A percentile compares a stretch with the other conserved stretches of the same genome.
These are phyloP conservation scores for Sebastes melanostomus DNA, from an alignment of 2,797 vertebrate species.

Conservation along the genomic window DNA sequence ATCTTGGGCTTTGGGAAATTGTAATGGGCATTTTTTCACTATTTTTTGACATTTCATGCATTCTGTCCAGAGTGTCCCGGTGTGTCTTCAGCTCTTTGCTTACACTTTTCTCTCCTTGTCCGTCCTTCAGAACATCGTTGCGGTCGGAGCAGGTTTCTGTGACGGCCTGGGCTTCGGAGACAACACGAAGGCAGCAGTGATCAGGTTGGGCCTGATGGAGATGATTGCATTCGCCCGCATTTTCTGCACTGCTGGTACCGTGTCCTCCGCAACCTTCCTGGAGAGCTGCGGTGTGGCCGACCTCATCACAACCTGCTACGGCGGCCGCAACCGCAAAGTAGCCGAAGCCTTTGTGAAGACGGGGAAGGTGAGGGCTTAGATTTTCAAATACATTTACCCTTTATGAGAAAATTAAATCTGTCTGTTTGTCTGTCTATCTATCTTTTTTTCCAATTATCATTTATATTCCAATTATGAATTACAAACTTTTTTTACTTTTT, in stretches of 20 bases:
- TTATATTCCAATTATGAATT: not conserved
- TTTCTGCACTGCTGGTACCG: constrained; percentile 87
- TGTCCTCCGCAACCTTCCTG: constrained; percentile 89
- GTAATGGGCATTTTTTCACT: not conserved
- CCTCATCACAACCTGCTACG: constrained; percentile 97
- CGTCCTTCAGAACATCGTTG: constrained; percentile 89
- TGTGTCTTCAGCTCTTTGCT: not conserved
- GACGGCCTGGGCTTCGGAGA: constrained; percentile 95
- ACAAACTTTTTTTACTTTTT: not conserved
- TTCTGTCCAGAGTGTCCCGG: not conserved
- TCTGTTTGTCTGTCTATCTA: too few species aligned
- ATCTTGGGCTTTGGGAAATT: not conserved
- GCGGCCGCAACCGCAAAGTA: constrained; percentile 94
- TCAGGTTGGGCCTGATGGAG: constrained; percentile 96
- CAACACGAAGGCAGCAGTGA: constrained; percentile 97
- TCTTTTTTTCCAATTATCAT: too few species aligned
- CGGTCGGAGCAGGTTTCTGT: constrained; percentile 96
- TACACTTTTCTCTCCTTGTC: not conserved
- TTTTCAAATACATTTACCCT: not conserved
- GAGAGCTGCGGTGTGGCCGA: constrained; percentile 97
- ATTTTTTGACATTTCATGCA: not conserved
- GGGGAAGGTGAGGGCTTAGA: constrained; percentile 77
- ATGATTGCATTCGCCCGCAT: constrained; percentile 94
- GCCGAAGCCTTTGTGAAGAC: constrained; percentile 94
- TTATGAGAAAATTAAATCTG: not conserved